These are phyloP conservation scores for Glaucomys volans DNA, from an alignment of 2,113 vertebrate species.

Conservation along the genomic window DNA sequence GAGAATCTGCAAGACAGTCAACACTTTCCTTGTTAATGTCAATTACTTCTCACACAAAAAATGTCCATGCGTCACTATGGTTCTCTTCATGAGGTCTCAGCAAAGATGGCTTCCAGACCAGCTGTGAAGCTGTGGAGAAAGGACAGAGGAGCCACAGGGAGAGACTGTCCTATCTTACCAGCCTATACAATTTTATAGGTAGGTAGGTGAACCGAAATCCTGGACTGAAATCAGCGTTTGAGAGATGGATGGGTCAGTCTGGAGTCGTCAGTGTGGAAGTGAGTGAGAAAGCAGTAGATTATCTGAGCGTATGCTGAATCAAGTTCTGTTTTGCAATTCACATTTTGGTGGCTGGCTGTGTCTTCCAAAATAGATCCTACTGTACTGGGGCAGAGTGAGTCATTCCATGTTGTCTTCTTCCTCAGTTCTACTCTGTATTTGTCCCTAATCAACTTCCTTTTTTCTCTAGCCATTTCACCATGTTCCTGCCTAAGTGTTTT, in stretches of 20 bases:
- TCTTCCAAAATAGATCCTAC: conserved; percentile 27
- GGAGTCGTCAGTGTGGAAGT: neutral
- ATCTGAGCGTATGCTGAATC: neutral
- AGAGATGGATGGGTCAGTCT: neutral
- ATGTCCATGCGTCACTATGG: neutral
- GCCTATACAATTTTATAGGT: neutral
- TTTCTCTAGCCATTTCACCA: neutral
- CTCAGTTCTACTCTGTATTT: neutral
- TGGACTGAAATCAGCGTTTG: neutral
- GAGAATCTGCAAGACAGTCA: neutral
- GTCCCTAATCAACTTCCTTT: neutral
- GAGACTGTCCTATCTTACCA: neutral
- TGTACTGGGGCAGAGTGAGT: conserved; percentile 34
- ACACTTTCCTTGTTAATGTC: neutral
- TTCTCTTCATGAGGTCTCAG: neutral
- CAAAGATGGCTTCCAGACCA: neutral
- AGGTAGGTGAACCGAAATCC: no score
- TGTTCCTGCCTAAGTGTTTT: conserved; percentile 18
- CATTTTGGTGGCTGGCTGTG: conserved; percentile 26
- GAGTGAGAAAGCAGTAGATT: neutral
- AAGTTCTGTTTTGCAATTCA: neutral
- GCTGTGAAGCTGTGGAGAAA: neutral
- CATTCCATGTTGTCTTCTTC: neutral
- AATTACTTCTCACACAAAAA: neutral
- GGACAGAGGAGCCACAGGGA: neutral